Evolutionary conservation across 2,888 invertebrate species (phyloP), one percentile per base, ranked within the genome.

Genomic region (Calliopum simillimum): DNA sequence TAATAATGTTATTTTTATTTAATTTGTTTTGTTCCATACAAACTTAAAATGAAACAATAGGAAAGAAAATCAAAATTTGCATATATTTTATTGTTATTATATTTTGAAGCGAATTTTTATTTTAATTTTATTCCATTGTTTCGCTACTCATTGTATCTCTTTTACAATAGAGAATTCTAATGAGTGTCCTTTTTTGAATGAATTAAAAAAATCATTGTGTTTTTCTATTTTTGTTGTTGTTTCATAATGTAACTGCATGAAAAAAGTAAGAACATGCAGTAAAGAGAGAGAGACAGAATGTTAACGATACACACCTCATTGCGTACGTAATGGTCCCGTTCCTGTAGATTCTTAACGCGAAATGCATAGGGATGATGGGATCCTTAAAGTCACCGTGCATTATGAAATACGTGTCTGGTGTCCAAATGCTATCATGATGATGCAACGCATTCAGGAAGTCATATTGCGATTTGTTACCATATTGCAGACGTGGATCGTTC

Each of bases 381-480:
- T 95, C 94, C 90, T 96, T 96, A 88, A 96, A 97, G 88, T 97
- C 96, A 75, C 97, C 97, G 87, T 97, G 96, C 94, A 96, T 96
- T 86, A 96, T 96, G 88, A 97, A 97, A 87, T 96, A 96, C 71
- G 96, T 96, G 88, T 97, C 97, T 74, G 97, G 96, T 81, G 96
- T 89, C 96, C 96, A 96, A 85, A 96, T 93, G 84, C 94, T 92
- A 85, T 94, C 92, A 89, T 95, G 93, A 86, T 97, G 96, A 86
- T 96, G 96, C 82, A 97, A 93, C 76, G 95, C 97, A 88, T 97
- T 97, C 80, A 97, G 89, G 87, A 92, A 96, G 82, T 94, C 93
- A 89, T 94, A 94, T 82, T 92, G 91, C 79, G 94, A 94, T 86
- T 93, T 93, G 87, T 96, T 96, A 82, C 94, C 93, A 88, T 96